Base-by-base conservation (phyloP, 2,797 vertebrate genomes). In the Bovichtus diacanthus region DNA sequence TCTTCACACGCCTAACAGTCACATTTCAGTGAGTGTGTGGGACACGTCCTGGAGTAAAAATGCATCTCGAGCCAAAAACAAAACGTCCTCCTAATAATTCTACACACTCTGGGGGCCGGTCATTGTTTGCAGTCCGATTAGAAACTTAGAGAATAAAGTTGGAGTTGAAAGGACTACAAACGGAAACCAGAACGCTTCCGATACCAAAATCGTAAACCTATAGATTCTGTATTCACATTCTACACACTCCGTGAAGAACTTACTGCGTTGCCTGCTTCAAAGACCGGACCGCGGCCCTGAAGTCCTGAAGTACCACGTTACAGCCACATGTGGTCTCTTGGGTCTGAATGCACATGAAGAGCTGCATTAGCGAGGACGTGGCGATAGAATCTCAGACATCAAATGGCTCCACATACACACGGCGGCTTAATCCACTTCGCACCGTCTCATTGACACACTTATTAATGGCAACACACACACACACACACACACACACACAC, bases 401-500 rank as follows among this genome's bases (percentile, higher is more conserved):
- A 86, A 82, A 89, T 72, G 61, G 69, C 66, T 80, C 31, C 62
- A 8, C 76, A 68, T 67, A 83, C 90, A 71, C 74, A 50, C 77
- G 82, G 83, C 80, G 39, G 81, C 85, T 69, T 90, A 93, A 90
- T 93, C 87, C 87, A 90, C 90, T 92, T 87, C 78, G 84, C 79
- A 60, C 70, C 16, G 49, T 82, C 76, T 90, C 82, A 87, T 86
- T 86, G 89, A 73, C 81, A 88, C 76, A 82, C 75, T 76, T 92
- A 92, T 93, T 91, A 89, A 93, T 92, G 90, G 88, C 56, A 91
- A 84, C 87, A 70, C 61, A 9, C 67, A 90, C 65, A 82, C 46
- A 47, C 67, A 85, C 86, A 73, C 66, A 23, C 67, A 89, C 63
- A 79, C 87, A 70, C 61, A 9, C 67, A 90, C 65, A 82, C 46